Conservation (phyloP, 2,113 vertebrate species). For the Megatriorchis doriae region DNA sequence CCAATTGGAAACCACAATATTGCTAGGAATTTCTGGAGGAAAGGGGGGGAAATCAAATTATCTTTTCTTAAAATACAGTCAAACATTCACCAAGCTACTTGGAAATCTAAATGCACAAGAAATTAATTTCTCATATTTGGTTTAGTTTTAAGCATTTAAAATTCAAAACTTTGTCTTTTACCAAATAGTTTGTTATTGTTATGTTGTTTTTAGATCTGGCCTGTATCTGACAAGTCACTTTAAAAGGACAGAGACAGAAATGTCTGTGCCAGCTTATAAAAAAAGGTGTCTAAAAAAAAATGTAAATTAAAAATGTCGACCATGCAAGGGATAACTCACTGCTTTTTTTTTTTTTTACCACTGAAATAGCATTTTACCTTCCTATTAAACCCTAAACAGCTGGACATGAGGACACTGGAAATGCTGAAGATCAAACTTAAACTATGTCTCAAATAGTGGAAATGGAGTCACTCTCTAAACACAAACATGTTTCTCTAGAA, state of each 20-base stretch:
- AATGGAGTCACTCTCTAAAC: background rate
- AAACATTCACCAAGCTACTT: background rate
- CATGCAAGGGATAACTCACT: background rate
- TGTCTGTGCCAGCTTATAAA: background rate
- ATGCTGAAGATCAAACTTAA: background rate
- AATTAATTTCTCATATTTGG: background rate
- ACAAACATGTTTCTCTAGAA: background rate
- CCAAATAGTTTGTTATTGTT: background rate
- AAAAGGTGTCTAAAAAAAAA: background rate
- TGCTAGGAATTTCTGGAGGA: background rate
- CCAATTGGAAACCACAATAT: accelerated
- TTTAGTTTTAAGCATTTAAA: background rate
- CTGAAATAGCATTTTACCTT: background rate
- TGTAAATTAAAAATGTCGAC: background rate
- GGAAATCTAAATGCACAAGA: background rate
- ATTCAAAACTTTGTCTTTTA: background rate
- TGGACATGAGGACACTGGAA: background rate
- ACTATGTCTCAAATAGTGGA: background rate
- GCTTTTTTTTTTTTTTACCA: background rate
- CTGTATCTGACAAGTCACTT: background rate
- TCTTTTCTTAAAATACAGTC: background rate
- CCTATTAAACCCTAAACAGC: background rate
- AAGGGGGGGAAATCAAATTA: background rate
- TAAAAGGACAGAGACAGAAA: background rate
- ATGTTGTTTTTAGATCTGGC: background rate